Base-by-base conservation (phyloP, 2,113 vertebrate species). In the Siniperca chuatsi region DNA sequence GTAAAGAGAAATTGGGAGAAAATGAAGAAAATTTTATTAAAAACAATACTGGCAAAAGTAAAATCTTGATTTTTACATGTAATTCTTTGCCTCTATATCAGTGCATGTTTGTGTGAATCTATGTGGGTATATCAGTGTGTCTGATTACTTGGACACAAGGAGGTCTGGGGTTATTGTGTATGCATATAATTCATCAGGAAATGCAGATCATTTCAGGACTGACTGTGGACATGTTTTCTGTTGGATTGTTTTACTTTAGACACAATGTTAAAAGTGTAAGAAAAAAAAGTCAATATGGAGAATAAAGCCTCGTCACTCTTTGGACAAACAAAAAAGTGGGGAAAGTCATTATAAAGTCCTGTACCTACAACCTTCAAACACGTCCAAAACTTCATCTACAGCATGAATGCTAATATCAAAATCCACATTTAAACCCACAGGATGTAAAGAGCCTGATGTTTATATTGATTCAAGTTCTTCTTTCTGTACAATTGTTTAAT, bases 11-110 rank as follows among this genome's bases (percentile, higher is more conserved):
- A 78, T 10, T 50, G 29, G 29, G 60, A 48, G 44, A 75, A 4
- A 81, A 37, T 25, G 20, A 52, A 57, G 58, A 74, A 16, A 55
- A 68, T 62, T 18, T 74, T 29, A 78, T 83, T 64, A 64, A 57
- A 76, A 44, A 54, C 2, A 79, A 50, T 11, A 42, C 13, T 42
- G 40, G 4, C 40, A 42, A 16, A 76, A 29, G 23, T 66, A 40
- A 29, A 60, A 20, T n/a, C 25, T 58, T 44, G 18, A 52, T 64
- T 42, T 80, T 62, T 55, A 25, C 29, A 42, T 29, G 13, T 25
- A 54, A 69, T 16, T 71, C 16, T 1, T 73, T 20, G 23, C 37
- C 2, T 66, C 64, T 37, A 8, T 54, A 54, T 54, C 16, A 46
- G 18, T 46, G 18, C 55, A 58, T 20, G 50, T 71, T 37, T 37